Percentiles rank a stretch among this genome's conserved stretches.
These are phyloP conservation scores for Hylaeus anthracinus DNA, from an alignment of 1,140 invertebrate genomes.

Conservation along the genomic window DNA sequence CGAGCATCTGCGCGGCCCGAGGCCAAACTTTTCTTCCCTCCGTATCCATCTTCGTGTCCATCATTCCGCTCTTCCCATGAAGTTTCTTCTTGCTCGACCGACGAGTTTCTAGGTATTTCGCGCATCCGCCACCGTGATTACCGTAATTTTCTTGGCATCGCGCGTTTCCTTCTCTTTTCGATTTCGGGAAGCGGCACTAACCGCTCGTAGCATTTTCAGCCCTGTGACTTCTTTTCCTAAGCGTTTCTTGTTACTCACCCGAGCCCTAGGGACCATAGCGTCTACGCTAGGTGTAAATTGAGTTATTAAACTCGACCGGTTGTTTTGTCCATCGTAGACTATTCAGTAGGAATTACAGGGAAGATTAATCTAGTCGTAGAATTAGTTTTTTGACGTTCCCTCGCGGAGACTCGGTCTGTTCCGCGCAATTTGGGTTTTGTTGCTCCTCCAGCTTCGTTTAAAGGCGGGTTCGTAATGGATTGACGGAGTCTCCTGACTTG, in stretches of 20 bases:
- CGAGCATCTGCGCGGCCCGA: no score
- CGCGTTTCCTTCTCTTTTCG: conserved; percentile 20
- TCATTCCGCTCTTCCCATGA: no score
- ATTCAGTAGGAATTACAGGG: background rate
- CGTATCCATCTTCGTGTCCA: background rate
- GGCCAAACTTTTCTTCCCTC: no score
- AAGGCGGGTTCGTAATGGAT: no score
- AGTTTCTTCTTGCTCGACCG: conserved; percentile 27
- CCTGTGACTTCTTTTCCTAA: background rate
- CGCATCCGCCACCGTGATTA: conserved; percentile 43
- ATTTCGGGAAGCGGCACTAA: background rate
- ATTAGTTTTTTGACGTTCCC: no score
- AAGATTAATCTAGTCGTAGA: conserved; percentile 9
- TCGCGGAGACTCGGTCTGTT: no score
- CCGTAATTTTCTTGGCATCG: conserved; percentile 58
- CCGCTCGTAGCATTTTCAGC: conserved; percentile 18
- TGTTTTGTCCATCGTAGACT: background rate
- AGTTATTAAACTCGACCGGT: conserved; percentile 24
- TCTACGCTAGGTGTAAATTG: conserved; percentile 22
- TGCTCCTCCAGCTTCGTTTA: no score
- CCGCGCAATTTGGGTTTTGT: no score
- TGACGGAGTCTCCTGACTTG: no score
- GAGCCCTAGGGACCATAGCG: background rate
- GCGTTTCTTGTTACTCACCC: background rate
- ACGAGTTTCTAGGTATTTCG: conserved; percentile 54